Base-by-base conservation (phyloP, 2,113 vertebrate genomes). In the Butorides virescens region DNA sequence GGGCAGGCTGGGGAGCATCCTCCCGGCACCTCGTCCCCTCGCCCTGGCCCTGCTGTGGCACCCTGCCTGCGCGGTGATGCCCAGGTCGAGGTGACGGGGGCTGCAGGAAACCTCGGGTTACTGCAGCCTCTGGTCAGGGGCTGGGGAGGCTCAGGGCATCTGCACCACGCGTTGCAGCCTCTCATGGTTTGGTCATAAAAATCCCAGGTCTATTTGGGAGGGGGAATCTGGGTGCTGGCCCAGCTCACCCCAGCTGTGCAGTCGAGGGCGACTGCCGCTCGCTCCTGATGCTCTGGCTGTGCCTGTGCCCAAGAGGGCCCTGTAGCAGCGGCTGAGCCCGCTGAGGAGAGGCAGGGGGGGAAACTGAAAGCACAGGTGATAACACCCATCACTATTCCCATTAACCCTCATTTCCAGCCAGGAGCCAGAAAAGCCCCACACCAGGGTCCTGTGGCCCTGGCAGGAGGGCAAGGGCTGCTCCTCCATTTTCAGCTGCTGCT, bases 381-480 rank as follows among this genome's bases (percentile, higher is more conserved):
- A n/a, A 15, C 9, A 4, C 19, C 1, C 1, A 6, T 10, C 0
- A 0, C 75, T 63, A 2, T 20, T 80, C 59, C 63, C 36, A n/a
- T 10, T 34, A 44, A 11, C 34, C 22, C 13, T 66, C 17, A 8
- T 20, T 83, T 46, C 59, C 63, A 59, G 25, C 61, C 29, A 32
- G 39, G 37, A 77, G n/a, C 37, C 14, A 42, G 37, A 42, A 87
- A 71, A 91, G 47, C 32, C 37, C 15, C 14, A 5, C 2, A 4
- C 27, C 5, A 3, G 6, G 3, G n/a, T 23, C 23, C n/a, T 1
- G 1, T 25, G n/a, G n/a, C 14, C n/a, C 34, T 25, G 58, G 58
- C 17, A 29, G 26, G 8, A 13, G 26, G 1, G 2, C 1, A 12
- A 13, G 10, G 16, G 8, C 15, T 23, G 0, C 6, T 58, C 15